Conservation (phyloP, 2,888 invertebrate genomes). For the Bedellia somnulentella region DNA sequence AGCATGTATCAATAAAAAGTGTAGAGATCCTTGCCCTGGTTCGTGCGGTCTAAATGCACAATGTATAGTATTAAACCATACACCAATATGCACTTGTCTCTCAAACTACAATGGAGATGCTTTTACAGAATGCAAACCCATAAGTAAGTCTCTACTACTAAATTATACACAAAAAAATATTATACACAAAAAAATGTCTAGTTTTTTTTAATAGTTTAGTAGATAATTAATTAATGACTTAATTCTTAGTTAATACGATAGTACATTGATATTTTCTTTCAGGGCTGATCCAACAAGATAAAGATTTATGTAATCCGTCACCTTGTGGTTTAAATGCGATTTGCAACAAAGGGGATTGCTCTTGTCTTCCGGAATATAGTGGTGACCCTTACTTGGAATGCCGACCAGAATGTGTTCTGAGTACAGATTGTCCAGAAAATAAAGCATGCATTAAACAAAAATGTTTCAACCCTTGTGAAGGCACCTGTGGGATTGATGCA, state of each 20-base stretch:
- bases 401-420: slow-evolving; percentile 70
- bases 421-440: slow-evolving; percentile 65
- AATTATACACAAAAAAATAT: background rate
- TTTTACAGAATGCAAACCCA: slow-evolving; percentile 62
- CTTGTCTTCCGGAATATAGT: slow-evolving; percentile 63
- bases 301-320: slow-evolving; percentile 65
- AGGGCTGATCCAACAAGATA: slow-evolving; percentile 26
- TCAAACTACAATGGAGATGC: slow-evolving; percentile 74
- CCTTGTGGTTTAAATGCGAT: slow-evolving; percentile 68
- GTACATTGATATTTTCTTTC: slow-evolving; percentile 14
- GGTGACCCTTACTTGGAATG: slow-evolving; percentile 72
- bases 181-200: no score
- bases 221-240: no score
- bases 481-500: slow-evolving; percentile 71
- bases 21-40: slow-evolving; percentile 80
- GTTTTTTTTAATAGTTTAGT: no score
- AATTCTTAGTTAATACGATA: no score
- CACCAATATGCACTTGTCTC: slow-evolving; percentile 73
- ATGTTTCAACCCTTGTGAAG: slow-evolving; percentile 71
- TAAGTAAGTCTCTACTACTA: slow-evolving; percentile 34
- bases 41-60: slow-evolving; percentile 70
- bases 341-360: slow-evolving; percentile 61
- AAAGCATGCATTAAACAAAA: slow-evolving; percentile 69
- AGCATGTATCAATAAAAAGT: slow-evolving; percentile 77
- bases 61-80: slow-evolving; percentile 70